A percentile compares a stretch with the other conserved stretches of the same genome.
Conservation (phyloP, 2,888 invertebrate species). For the Megamerina dolium region DNA sequence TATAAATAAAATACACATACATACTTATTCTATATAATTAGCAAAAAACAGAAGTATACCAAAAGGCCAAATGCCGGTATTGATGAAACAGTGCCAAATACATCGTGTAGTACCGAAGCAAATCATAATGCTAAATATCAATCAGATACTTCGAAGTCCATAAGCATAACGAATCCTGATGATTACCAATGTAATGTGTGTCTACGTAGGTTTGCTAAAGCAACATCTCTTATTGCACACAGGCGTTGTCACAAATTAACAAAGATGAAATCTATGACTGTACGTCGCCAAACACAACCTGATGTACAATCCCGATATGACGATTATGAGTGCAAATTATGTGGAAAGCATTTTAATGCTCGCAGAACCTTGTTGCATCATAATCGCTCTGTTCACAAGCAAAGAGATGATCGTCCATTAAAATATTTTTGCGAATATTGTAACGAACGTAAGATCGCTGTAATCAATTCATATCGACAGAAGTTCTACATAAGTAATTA, state of each 20-base stretch:
- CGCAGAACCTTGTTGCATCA: constrained; percentile 33
- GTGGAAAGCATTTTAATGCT: constrained; percentile 29
- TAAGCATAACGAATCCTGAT: not conserved
- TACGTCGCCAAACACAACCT: too few species aligned
- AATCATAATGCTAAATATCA: too few species aligned
- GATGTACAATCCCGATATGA: not conserved
- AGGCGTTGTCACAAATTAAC: not conserved
- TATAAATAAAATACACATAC: too few species aligned
- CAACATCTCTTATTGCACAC: constrained; percentile 14
- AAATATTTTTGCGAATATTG: constrained; percentile 21
- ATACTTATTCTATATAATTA: too few species aligned
- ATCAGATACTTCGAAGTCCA: too few species aligned
- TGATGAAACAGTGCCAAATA: too few species aligned
- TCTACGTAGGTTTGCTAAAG: constrained; percentile 12
- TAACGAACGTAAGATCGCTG: constrained; percentile 18
- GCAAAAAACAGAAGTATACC: too few species aligned
- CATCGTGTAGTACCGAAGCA: too few species aligned
- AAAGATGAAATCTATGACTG: too few species aligned
- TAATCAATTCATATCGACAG: too few species aligned
- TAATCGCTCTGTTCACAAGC: constrained; percentile 30
- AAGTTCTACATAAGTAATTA: too few species aligned
- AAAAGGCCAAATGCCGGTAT: too few species aligned
- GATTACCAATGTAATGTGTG: constrained; percentile 16
- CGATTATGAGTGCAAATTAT: constrained; percentile 27
- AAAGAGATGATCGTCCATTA: not conserved